These are phyloP conservation scores for Eptesicus fuscus DNA, from an alignment of 2,113 vertebrate species.

Conservation along the genomic window DNA sequence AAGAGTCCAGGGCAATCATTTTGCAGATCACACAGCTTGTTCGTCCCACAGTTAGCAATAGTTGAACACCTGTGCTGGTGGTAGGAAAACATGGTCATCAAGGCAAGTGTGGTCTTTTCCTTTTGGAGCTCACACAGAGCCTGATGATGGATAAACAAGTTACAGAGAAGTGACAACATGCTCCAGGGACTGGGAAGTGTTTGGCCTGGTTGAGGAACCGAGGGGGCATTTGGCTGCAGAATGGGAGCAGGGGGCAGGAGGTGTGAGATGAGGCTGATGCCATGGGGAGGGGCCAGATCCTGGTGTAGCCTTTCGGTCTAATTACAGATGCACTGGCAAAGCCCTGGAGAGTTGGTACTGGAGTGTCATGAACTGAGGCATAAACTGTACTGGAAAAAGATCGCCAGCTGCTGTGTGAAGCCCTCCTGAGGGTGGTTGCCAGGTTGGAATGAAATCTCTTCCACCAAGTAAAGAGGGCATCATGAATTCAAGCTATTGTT, in stretches of 20 bases:
- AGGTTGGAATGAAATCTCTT: neutral
- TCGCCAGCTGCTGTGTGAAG: neutral
- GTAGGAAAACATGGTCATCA: neutral
- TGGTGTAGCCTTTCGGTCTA: neutral
- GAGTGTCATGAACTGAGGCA: neutral
- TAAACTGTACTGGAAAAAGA: neutral
- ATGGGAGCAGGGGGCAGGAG: neutral
- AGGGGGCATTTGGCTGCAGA: neutral
- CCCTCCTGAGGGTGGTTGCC: neutral
- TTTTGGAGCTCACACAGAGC: neutral
- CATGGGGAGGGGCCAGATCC: neutral
- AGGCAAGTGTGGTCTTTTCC: neutral
- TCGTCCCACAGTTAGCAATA: neutral
- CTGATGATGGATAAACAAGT: neutral
- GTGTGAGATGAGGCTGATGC: neutral
- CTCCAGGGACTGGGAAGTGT: neutral
- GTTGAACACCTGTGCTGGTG: neutral
- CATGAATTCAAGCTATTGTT: neutral
- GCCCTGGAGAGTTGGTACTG: neutral
- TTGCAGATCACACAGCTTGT: neutral
- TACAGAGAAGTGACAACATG: neutral
- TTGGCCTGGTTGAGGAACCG: neutral
- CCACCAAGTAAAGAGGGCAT: neutral
- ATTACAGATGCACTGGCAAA: neutral
- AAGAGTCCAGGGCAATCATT: neutral